Evolutionary conservation across 2,888 invertebrate species (phyloP).

Genomic region (Sicus ferrugineus): DNA sequence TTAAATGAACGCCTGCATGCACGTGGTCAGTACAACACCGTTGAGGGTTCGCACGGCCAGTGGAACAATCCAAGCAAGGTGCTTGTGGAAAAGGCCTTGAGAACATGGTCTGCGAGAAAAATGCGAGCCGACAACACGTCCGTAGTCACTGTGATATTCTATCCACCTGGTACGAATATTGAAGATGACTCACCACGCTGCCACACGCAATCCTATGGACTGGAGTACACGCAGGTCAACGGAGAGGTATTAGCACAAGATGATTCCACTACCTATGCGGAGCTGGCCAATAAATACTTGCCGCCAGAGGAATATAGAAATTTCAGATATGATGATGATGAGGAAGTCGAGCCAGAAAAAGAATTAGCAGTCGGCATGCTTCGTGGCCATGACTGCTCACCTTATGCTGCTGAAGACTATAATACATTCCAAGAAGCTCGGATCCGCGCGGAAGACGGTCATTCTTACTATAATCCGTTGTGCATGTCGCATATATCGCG

Average conservation of each 20-base stretch:
- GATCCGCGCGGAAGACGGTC: not conserved
- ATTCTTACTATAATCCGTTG: conserved; percentile 20
- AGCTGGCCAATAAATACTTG: conserved; percentile 55
- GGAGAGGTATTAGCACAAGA: conserved; percentile 42
- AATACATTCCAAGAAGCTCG: too few species aligned
- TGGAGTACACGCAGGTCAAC: conserved; percentile 47
- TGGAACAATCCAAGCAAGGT: conserved; percentile 93
- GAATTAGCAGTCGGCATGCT: not conserved
- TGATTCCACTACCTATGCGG: conserved; percentile 40
- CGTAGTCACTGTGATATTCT: conserved; percentile 87
- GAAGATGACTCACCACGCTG: conserved; percentile 11
- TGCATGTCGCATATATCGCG: not conserved
- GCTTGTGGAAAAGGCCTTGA: conserved; percentile 82
- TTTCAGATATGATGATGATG: conserved; percentile 53
- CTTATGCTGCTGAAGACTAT: conserved; percentile 4
- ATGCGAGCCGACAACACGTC: conserved; percentile 97
- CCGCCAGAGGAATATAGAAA: conserved; percentile 57
- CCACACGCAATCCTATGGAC: conserved; percentile 46
- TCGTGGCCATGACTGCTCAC: not conserved
- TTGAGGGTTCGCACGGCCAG: conserved; percentile 58
- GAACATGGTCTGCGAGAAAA: conserved; percentile 82
- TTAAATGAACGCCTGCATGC: conserved; percentile 73
- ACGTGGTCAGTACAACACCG: conserved; percentile 48
- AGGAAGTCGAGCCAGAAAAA: conserved; percentile 32
- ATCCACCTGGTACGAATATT: conserved; percentile 76